Conservation (phyloP, 2,888 invertebrate genomes). For the Toxonevra muliebris region DNA sequence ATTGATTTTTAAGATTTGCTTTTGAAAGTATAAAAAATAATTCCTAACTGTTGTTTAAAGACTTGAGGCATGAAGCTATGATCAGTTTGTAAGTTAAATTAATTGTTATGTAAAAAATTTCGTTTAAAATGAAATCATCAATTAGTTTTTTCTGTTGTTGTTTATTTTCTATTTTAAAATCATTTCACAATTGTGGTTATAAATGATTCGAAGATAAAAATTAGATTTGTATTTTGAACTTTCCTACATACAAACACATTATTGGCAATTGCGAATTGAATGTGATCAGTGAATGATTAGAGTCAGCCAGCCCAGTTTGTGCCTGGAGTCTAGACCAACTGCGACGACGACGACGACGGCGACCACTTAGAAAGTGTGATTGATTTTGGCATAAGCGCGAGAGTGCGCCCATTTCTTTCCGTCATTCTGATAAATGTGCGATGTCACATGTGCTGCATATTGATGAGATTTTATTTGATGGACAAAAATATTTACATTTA, state of each 20-base stretch:
- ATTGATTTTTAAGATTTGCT: no score
- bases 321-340: constrained; percentile 25
- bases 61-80: no score
- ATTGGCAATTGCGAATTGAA: constrained; percentile 5
- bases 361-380: constrained; percentile 58
- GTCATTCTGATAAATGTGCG: constrained; percentile 51
- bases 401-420: constrained; percentile 52
- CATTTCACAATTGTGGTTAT: background rate
- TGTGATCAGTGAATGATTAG: constrained; percentile 9
- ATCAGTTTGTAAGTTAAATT: no score
- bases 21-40: no score
- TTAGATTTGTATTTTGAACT: background rate
- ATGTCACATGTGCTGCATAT: constrained; percentile 47
- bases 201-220: background rate
- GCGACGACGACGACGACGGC: no score
- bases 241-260: background rate
- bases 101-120: no score
- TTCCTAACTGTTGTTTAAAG: background rate
- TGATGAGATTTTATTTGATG: constrained; percentile 41
- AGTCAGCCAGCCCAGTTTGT: constrained; percentile 21
- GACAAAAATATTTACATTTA: constrained; percentile 26
- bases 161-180: no score
- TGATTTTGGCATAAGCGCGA: constrained; percentile 51
- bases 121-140: no score
- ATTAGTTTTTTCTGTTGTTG: no score